Conservation (phyloP, 1,140 invertebrate genomes). For the Sycophaga agraensis region DNA sequence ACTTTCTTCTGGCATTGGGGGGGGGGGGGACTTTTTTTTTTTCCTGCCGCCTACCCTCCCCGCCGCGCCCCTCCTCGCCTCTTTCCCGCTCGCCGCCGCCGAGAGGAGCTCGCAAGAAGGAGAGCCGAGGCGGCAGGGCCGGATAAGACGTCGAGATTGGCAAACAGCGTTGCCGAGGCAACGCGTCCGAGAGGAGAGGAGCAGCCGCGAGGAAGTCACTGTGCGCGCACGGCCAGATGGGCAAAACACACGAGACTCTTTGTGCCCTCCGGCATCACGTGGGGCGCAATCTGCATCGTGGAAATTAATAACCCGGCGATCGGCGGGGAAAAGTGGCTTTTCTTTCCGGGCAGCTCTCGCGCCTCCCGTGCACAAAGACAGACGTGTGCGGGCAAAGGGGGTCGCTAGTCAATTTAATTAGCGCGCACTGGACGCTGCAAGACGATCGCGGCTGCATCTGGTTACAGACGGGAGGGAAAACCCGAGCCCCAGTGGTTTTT, state of each 20-base stretch:
- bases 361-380: no score
- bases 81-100: background rate
- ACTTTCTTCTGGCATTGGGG: slow-evolving; percentile 2
- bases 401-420: no score
- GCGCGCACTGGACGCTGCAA: no score
- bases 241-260: slow-evolving; percentile 15
- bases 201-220: no score
- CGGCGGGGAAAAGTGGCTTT: no score
- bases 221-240: background rate
- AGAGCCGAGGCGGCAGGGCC: background rate
- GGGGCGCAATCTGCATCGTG: background rate
- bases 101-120: slow-evolving; percentile 1
- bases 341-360: no score
- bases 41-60: no score
- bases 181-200: slow-evolving; percentile 10
- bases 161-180: slow-evolving; percentile 21
- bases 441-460: no score
- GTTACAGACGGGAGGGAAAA: no score
- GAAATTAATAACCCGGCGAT: slow-evolving; percentile 28
- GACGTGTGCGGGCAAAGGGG: no score
- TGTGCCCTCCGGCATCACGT: background rate
- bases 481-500: no score
- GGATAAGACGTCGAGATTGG: slow-evolving; percentile 25
- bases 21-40: no score
- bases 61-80: background rate